A percentile compares a stretch with the other conserved stretches of the same genome.
Conservation (phyloP, 2,797 vertebrate genomes). For the Peromyscus eremicus region DNA sequence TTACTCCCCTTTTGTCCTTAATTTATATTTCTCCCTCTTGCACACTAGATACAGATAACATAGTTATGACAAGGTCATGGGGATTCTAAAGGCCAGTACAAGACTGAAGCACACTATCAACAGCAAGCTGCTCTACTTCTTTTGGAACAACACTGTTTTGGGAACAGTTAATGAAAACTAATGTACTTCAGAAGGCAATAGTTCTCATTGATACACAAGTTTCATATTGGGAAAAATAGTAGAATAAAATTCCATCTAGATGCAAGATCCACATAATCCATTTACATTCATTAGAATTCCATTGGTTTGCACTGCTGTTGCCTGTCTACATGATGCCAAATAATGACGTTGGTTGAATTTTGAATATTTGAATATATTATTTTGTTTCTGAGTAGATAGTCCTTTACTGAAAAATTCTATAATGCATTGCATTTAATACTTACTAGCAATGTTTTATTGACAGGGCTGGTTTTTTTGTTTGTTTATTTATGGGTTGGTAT, state of each 20-base stretch:
- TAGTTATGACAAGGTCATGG: background rate
- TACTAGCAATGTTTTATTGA: background rate
- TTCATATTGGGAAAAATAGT: background rate
- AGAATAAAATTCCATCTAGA: background rate
- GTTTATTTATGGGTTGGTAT: background rate
- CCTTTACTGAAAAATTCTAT: background rate
- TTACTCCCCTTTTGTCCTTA: background rate
- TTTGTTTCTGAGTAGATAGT: background rate
- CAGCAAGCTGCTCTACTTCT: background rate
- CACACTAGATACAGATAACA: background rate
- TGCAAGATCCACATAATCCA: background rate
- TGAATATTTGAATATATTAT: conserved; percentile 14
- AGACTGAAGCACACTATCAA: background rate
- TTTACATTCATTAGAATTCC: conserved; percentile 53
- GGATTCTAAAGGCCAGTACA: background rate
- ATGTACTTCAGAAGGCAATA: background rate
- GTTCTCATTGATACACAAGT: conserved; percentile 29
- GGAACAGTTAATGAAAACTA: conserved; percentile 31
- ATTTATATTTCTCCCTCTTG: background rate
- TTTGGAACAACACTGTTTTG: conserved; percentile 8
- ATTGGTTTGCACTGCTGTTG: background rate
- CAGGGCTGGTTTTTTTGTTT: background rate
- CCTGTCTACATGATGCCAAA: background rate
- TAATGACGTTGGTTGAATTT: conserved; percentile 32
- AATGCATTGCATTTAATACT: background rate